Conservation (phyloP, 2,797 vertebrate genomes). For the Hydrophis major region DNA sequence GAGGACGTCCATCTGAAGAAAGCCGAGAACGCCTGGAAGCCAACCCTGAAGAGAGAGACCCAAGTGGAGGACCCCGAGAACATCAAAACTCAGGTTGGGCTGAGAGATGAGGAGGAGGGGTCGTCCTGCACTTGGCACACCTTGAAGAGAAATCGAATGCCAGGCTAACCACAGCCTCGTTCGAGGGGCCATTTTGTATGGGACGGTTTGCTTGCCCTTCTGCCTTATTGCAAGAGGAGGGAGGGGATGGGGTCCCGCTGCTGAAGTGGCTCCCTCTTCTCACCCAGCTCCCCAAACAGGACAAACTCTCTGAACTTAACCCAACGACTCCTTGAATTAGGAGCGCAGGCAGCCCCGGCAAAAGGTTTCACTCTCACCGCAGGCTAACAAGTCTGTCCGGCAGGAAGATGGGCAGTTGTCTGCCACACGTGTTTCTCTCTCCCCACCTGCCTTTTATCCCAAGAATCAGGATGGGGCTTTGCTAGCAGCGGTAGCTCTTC, state of each 20-base stretch:
- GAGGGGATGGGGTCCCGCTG: not conserved
- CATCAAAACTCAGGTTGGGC: slow-evolving; percentile 82
- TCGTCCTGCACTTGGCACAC: not conserved
- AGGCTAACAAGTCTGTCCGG: too few species aligned
- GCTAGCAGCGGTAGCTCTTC: too few species aligned
- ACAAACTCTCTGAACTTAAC: too few species aligned
- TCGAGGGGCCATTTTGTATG: not conserved
- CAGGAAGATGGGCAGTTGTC: too few species aligned
- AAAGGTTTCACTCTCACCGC: too few species aligned
- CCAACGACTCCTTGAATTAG: too few species aligned
- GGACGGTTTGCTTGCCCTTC: not conserved
- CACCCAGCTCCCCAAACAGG: too few species aligned
- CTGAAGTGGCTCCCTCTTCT: too few species aligned
- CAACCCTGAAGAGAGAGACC: slow-evolving; percentile 84
- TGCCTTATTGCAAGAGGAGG: not conserved
- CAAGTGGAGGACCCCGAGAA: slow-evolving; percentile 77
- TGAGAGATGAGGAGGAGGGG: rapidly evolving
- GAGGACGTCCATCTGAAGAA: slow-evolving; percentile 93
- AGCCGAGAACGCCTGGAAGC: slow-evolving; percentile 95
- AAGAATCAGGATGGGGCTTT: too few species aligned
- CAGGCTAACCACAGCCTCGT: slow-evolving; percentile 33
- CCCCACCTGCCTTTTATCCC: too few species aligned
- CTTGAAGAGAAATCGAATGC: not conserved
- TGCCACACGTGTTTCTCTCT: too few species aligned
- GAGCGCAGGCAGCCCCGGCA: too few species aligned